Evolutionary conservation across 2,797 vertebrate species (phyloP).

Genomic region (Hirundo rustica): DNA sequence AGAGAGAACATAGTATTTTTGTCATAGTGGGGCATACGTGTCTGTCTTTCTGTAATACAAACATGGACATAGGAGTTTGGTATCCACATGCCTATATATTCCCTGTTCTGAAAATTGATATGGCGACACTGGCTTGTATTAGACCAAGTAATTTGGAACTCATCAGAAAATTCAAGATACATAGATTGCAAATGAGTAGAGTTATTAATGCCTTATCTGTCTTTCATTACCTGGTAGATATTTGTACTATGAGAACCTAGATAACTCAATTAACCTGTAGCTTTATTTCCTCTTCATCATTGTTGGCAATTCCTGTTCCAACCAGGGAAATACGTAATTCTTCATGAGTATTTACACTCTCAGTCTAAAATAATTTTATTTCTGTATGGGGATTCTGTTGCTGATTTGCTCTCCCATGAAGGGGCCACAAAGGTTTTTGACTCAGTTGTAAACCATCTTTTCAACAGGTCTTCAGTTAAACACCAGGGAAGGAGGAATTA

Average conservation of each 20-base stretch:
- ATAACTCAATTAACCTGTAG: not conserved
- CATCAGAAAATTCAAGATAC: not conserved
- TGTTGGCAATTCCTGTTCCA: not conserved
- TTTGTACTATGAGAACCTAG: not conserved
- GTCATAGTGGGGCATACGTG: fast-evolving
- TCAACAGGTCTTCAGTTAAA: not conserved
- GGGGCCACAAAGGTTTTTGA: not conserved
- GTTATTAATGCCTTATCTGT: not conserved
- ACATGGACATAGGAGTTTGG: not conserved
- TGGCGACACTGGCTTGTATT: not conserved
- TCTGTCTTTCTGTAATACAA: not conserved
- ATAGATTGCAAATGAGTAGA: not conserved
- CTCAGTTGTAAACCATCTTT: not conserved
- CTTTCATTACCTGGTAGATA: not conserved
- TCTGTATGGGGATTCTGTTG: not conserved
- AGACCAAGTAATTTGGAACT: not conserved
- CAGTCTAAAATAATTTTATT: not conserved
- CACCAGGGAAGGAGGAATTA: not conserved
- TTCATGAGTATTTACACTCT: not conserved
- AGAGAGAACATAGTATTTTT: not conserved
- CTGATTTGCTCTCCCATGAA: not conserved
- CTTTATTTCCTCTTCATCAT: not conserved
- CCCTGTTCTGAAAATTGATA: not conserved
- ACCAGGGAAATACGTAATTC: not conserved
- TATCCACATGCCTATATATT: not conserved